Evolutionary conservation across 2,888 invertebrate species (phyloP), one percentile per base, ranked within the genome.

Genomic region (Rhogogaster chlorosoma): DNA sequence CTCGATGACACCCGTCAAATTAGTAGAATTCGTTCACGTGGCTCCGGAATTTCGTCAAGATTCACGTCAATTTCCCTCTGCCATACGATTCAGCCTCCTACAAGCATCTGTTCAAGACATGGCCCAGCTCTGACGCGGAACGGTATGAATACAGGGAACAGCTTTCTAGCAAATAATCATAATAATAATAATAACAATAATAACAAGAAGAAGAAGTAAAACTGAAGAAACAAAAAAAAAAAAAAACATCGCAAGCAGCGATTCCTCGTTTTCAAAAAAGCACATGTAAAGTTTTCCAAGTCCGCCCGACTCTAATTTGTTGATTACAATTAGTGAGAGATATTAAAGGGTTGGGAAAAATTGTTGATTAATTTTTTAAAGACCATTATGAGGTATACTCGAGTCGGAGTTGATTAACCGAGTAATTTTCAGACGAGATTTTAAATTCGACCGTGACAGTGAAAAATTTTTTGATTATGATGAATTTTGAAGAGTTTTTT

Each of bases 1-100:
- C 42, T 38, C 42, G 73, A 42, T 42, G 73, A 73, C 73, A 73
- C 73, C 38, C 73, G 73, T 73, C 73, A 73, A 73, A 73, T 73
- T 73, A 73, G 73, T 26, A n/a, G 29, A 42, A 73, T 73, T 73
- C 38, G 38, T 42, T 45, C 42, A 29, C 45, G 38, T 26, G 42
- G 42, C 38, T 73, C 22, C n/a, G 18, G 73, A 38, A 73, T 73
- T 42, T 73, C 42, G 42, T 42, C 73, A 22, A 42, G 38, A 42
- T 73, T 42, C 38, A 73, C 42, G 38, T 73, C 73, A 73, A 73
- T 73, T 73, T 71, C 71, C 42, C 42, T 9, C 42, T 15, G 10
- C 9, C 22, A 29, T 42, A 73, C 9, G 38, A 71, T 71, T 71
- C 36, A 10, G 64, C 22, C 7, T 71, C 38, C 38, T 7, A 38